A percentile compares a stretch with the other conserved stretches of the same genome.
These are phyloP conservation scores for Steromphala cineraria DNA, from an alignment of 2,888 invertebrate species.

Conservation along the genomic window DNA sequence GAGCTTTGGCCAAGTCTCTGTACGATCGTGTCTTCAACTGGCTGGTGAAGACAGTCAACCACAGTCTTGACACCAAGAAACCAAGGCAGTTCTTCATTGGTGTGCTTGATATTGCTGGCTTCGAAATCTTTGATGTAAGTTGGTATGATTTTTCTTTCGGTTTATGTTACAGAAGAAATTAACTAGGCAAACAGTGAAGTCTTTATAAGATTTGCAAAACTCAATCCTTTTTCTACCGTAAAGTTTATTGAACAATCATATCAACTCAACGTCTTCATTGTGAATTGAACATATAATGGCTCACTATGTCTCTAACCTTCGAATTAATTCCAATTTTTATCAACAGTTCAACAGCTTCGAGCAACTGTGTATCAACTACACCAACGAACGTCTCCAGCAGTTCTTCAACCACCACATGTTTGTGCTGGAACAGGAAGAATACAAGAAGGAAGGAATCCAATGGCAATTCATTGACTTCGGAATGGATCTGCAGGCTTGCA, in stretches of 20 bases:
- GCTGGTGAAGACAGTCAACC: conserved; percentile 99
- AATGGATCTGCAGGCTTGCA: conserved; percentile 92
- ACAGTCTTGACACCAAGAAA: conserved; percentile 98
- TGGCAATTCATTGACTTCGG: conserved; percentile 98
- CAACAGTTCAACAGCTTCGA: conserved; percentile 96
- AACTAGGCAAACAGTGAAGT: no score
- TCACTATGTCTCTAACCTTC: no score
- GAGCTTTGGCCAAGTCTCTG: conserved; percentile 76
- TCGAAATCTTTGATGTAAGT: conserved; percentile 95
- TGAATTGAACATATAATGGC: no score
- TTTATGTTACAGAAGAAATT: no score
- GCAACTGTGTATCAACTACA: conserved; percentile 98
- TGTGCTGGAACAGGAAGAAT: conserved; percentile 97
- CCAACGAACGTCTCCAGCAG: conserved; percentile 97
- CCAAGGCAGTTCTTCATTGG: conserved; percentile 99
- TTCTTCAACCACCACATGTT: conserved; percentile 99
- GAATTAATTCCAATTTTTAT: no score
- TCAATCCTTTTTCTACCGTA: no score
- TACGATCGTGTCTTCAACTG: conserved; percentile 80
- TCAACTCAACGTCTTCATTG: no score
- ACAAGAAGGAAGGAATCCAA: conserved; percentile 93
- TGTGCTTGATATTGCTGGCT: conserved; percentile 99
- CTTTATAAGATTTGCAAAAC: no score
- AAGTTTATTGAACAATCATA: no score
- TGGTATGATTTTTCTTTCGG: no score